Evolutionary conservation across 2,113 vertebrate genomes (phyloP).

Genomic region (Marmota flaviventris): DNA sequence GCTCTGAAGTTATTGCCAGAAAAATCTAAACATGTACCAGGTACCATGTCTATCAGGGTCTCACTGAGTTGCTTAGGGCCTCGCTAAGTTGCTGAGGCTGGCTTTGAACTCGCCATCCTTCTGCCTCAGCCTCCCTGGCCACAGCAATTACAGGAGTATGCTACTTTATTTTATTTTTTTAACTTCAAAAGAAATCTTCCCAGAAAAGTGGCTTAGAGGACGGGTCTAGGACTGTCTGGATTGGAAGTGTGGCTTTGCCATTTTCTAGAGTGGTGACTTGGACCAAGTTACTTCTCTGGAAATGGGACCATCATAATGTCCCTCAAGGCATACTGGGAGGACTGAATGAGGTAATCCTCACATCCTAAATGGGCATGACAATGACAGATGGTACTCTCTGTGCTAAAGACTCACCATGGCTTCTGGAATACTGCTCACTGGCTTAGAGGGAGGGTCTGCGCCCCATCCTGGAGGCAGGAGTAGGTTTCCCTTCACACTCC

Average conservation of each 20-base stretch:
- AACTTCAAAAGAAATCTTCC: slow-evolving; percentile 40
- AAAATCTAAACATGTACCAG: not conserved
- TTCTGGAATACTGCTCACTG: not conserved
- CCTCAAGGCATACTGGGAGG: not conserved
- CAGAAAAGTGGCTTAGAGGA: not conserved
- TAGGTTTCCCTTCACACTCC: not conserved
- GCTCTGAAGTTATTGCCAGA: not conserved
- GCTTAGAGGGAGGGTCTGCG: not conserved
- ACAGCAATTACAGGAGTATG: too few relatives aligned
- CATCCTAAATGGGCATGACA: not conserved
- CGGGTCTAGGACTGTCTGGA: not conserved
- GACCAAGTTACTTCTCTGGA: not conserved
- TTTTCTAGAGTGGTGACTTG: slow-evolving; percentile 13
- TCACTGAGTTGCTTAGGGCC: too few relatives aligned
- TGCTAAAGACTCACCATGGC: not conserved
- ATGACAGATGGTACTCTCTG: not conserved
- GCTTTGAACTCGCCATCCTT: too few relatives aligned
- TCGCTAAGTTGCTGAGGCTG: too few relatives aligned
- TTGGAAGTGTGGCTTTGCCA: not conserved
- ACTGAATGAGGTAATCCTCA: not conserved
- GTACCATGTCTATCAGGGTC: too few relatives aligned
- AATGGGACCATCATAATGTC: not conserved
- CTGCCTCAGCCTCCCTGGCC: too few relatives aligned
- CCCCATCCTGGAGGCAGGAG: too few relatives aligned
- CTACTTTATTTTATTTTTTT: not conserved